Evolutionary conservation across 2,888 invertebrate genomes (phyloP).

Genomic region (Allolobophora icterica): DNA sequence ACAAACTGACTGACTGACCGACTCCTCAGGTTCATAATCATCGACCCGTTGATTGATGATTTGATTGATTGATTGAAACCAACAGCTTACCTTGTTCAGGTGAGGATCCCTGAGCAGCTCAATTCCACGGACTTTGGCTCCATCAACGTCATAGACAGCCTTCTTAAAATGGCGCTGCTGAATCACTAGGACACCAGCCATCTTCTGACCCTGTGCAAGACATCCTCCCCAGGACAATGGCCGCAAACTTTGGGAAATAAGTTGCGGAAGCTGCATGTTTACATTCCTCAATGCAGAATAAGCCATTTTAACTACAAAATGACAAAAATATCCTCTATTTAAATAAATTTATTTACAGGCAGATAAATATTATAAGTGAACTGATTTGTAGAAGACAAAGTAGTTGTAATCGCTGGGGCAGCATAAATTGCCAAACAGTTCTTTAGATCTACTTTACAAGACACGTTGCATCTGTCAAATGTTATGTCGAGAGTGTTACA

Average conservation of each 20-base stretch:
- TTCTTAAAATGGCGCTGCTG: neutral
- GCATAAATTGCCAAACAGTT: neutral
- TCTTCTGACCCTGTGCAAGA: neutral
- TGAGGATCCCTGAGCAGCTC: constrained; percentile 67
- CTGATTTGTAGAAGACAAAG: neutral
- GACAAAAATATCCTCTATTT: neutral
- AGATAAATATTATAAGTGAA: neutral
- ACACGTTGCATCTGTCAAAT: no score
- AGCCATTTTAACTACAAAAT: neutral
- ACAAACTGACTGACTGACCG: no score
- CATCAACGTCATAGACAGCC: constrained; percentile 38
- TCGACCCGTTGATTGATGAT: no score
- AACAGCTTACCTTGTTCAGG: constrained; percentile 64
- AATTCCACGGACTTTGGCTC: constrained; percentile 63
- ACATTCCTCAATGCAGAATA: neutral
- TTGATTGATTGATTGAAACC: no score
- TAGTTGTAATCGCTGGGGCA: neutral
- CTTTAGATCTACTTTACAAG: neutral
- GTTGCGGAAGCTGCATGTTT: neutral
- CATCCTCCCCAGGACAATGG: neutral
- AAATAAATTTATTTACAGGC: neutral
- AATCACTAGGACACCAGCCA: neutral
- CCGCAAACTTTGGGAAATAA: neutral
- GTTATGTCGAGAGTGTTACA: no score
- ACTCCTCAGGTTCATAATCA: no score